phyloP scores from a whole-genome alignment of 2,113 vertebrate species.

The Danionella cerebrum region DNA sequence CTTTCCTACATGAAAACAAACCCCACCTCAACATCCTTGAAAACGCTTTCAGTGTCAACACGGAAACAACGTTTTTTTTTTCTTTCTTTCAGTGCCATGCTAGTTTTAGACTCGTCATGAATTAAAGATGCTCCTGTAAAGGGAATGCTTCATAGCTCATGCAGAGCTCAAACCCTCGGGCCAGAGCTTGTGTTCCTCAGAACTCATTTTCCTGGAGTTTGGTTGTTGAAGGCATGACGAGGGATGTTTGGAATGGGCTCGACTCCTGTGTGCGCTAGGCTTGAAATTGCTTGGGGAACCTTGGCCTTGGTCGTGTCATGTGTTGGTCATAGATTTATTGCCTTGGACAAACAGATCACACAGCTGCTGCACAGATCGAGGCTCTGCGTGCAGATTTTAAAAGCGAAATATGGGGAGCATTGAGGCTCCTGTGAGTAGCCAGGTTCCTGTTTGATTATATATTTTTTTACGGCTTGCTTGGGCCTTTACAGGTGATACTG shows the following conservation, averaged over 20 bases:
- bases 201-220: neutral
- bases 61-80: too few species aligned
- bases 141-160: neutral
- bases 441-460: too few species aligned
- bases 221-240: neutral
- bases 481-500: too few species aligned
- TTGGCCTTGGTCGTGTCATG: neutral
- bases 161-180: neutral
- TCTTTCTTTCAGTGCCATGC: neutral
- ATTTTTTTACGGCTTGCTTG: too few species aligned
- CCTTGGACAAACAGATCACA: neutral
- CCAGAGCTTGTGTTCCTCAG: neutral
- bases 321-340: slow-evolving; percentile 7
- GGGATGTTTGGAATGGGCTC: neutral
- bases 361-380: neutral
- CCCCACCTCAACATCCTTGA: too few species aligned
- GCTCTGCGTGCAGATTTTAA: neutral
- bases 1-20: too few species aligned
- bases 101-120: neutral
- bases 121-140: neutral
- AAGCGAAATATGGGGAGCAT: neutral
- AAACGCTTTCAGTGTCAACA: too few species aligned
- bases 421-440: too few species aligned
- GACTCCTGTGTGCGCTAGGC: neutral
- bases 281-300: neutral